A percentile compares a stretch with the other conserved stretches of the same genome.
These are phyloP conservation scores for Patella depressa DNA, from an alignment of 2,888 invertebrate species.

Conservation along the genomic window DNA sequence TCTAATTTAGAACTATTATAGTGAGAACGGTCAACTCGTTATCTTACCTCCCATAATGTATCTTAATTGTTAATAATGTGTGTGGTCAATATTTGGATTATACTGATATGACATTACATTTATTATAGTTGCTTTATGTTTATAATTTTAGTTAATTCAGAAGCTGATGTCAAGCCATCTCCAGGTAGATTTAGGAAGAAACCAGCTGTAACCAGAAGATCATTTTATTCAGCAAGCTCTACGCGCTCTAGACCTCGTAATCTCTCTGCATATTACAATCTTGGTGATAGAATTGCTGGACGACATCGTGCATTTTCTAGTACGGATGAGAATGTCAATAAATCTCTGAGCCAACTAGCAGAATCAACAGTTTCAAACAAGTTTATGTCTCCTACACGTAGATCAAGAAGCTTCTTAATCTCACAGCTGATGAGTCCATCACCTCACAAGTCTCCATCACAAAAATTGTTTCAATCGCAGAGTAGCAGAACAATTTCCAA, in stretches of 20 bases:
- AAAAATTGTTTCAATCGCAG: background rate
- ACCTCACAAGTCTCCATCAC: constrained; percentile 21
- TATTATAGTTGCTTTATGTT: too few relatives aligned
- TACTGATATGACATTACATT: too few relatives aligned
- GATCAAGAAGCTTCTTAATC: constrained; percentile 43
- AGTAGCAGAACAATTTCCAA: constrained; percentile 8
- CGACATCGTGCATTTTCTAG: constrained; percentile 18
- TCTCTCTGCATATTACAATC: constrained; percentile 50
- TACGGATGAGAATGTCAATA: constrained; percentile 15
- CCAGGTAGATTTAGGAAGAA: constrained; percentile 52
- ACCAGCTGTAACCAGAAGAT: constrained; percentile 47
- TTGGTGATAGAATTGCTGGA: constrained; percentile 54
- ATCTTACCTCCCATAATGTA: too few relatives aligned
- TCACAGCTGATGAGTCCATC: constrained; percentile 57
- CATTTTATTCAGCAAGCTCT: constrained; percentile 57
- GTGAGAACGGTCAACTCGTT: too few relatives aligned
- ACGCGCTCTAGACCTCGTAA: constrained; percentile 51
- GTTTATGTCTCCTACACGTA: constrained; percentile 48
- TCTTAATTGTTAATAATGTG: too few relatives aligned
- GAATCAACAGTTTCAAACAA: constrained; percentile 20
- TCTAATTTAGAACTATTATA: too few relatives aligned
- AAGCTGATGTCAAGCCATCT: constrained; percentile 24
- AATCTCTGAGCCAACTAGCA: background rate
- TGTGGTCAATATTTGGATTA: too few relatives aligned
- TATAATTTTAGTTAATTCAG: background rate